Evolutionary conservation across 2,888 invertebrate species (phyloP).

Genomic region (Drosophila melanosoma): DNA sequence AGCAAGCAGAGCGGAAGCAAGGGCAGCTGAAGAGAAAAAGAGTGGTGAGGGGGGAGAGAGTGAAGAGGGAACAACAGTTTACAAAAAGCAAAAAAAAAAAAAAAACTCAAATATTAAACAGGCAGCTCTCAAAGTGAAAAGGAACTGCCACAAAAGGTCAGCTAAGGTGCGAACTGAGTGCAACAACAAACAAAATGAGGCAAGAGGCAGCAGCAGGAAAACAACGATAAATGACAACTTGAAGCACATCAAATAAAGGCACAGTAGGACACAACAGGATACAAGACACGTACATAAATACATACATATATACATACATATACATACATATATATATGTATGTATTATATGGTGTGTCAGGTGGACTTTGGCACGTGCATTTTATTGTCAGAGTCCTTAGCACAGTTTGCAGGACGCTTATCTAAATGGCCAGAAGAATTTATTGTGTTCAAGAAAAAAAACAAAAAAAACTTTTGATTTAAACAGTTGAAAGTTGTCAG

Average conservation of each 20-base stretch:
- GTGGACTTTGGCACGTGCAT: constrained; percentile 44
- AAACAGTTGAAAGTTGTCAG: constrained; percentile 35
- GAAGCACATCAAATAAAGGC: constrained; percentile 37
- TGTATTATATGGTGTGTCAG: constrained; percentile 5
- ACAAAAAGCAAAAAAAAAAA: constrained; percentile 10
- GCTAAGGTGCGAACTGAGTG: constrained; percentile 44
- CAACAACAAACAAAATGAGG: constrained; percentile 2
- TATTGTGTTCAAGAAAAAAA: constrained; percentile 16
- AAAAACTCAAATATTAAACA: constrained; percentile 52
- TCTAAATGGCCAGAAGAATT: constrained; percentile 51
- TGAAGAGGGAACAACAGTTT: constrained; percentile 4
- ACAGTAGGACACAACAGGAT: constrained; percentile 11
- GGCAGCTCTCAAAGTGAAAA: constrained; percentile 37
- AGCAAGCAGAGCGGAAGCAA: constrained; percentile 32
- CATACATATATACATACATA: background rate
- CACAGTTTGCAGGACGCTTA: constrained; percentile 41
- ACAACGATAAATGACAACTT: constrained; percentile 47
- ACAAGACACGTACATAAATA: constrained; percentile 1
- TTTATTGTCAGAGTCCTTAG: constrained; percentile 32
- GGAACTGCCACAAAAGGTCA: constrained; percentile 47
- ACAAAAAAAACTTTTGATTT: constrained; percentile 55
- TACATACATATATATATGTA: background rate
- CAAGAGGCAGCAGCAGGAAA: background rate
- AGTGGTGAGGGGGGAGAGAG: background rate
- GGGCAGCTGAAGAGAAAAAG: constrained; percentile 3